phyloP scores from a whole-genome alignment of 2,888 invertebrate species.

The Heliconius cydno region DNA sequence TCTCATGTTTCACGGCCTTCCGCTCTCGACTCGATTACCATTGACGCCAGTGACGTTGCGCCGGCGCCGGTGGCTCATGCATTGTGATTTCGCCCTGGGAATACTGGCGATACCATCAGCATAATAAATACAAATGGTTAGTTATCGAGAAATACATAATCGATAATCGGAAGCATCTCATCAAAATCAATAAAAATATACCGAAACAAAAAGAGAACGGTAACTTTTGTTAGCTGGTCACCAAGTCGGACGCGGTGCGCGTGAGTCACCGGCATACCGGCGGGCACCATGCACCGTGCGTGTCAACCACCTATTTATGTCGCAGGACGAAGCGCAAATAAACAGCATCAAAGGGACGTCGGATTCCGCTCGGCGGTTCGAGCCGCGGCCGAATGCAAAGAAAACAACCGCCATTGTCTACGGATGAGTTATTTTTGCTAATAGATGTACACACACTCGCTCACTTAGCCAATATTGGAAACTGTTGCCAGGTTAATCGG shows the following conservation, averaged over 20 bases:
- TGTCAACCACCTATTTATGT: slow-evolving; percentile 83
- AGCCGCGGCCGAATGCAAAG: slow-evolving; percentile 65
- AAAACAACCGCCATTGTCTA: slow-evolving; percentile 81
- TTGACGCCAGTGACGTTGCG: slow-evolving; percentile 72
- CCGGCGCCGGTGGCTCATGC: slow-evolving; percentile 71
- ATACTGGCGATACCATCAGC: slow-evolving; percentile 61
- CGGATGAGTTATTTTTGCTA: slow-evolving; percentile 80
- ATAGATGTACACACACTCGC: slow-evolving; percentile 63
- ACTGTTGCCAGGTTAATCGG: slow-evolving; percentile 42
- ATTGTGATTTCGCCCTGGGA: slow-evolving; percentile 60
- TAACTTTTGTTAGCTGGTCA: slow-evolving; percentile 65
- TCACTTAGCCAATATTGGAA: slow-evolving; percentile 33
- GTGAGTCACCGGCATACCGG: slow-evolving; percentile 75
- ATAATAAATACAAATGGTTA: slow-evolving; percentile 35
- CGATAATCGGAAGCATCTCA: neutral
- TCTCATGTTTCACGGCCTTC: slow-evolving; percentile 80
- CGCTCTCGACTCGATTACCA: slow-evolving; percentile 76
- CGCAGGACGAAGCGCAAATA: slow-evolving; percentile 81
- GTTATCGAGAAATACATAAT: neutral
- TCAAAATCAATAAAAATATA: neutral
- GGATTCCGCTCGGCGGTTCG: slow-evolving; percentile 70
- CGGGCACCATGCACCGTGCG: slow-evolving; percentile 74
- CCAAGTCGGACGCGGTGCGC: slow-evolving; percentile 63
- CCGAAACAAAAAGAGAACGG: slow-evolving; percentile 65
- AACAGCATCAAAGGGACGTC: slow-evolving; percentile 81